A percentile compares a stretch with the other conserved stretches of the same genome.
Conservation (phyloP, 2,888 invertebrate species). For the Tetragonisca angustula region DNA sequence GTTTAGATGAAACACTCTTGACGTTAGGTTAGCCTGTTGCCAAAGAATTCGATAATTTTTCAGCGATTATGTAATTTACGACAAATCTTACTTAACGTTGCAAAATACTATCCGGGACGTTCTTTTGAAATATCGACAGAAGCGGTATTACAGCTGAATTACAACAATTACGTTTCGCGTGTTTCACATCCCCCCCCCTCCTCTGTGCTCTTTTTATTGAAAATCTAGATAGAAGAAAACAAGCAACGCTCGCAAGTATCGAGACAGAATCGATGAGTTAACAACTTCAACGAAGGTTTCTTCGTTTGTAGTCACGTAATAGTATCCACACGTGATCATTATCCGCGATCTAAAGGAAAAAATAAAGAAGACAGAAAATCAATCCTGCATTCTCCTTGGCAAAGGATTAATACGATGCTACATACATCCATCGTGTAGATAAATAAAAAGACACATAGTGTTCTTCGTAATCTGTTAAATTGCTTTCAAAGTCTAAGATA, state of each 20-base stretch:
- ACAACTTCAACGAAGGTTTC: slow-evolving; percentile 37
- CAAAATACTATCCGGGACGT: neutral
- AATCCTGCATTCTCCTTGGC: neutral
- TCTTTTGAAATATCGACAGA: slow-evolving; percentile 5
- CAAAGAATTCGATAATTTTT: slow-evolving; percentile 14
- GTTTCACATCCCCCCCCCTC: neutral
- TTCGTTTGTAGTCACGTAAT: slow-evolving; percentile 30
- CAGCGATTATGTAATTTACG: slow-evolving; percentile 2
- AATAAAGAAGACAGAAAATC: slow-evolving; percentile 12
- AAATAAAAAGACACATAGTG: neutral
- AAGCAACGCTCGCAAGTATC: neutral
- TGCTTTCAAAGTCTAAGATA: neutral
- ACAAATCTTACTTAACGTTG: slow-evolving; percentile 13
- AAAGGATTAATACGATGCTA: neutral
- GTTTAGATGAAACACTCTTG: neutral
- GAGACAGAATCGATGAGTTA: slow-evolving; percentile 28
- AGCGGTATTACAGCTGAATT: neutral
- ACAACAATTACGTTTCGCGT: slow-evolving; percentile 22
- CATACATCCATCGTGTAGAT: neutral
- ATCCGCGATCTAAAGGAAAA: slow-evolving; percentile 27
- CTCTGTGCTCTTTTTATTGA: neutral
- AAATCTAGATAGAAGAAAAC: slow-evolving; percentile 2
- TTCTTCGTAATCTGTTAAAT: neutral
- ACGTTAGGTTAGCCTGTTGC: neutral
- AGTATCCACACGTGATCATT: slow-evolving; percentile 29